Evolutionary conservation across 2,797 vertebrate genomes (phyloP).

Genomic region (Taenioides sp.): DNA sequence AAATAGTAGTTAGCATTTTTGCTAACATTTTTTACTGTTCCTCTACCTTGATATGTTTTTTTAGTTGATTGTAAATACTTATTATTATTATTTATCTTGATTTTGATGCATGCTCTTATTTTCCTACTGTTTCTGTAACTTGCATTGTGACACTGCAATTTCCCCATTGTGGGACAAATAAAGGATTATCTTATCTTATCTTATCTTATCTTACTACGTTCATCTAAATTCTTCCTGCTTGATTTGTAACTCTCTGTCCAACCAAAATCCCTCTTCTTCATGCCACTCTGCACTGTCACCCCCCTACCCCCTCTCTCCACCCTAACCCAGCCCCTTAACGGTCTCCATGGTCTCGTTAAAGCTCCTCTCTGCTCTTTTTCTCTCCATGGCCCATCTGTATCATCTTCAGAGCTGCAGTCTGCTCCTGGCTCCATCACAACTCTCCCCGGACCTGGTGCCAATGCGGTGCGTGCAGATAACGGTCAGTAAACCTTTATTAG

Average conservation of each 20-base stretch:
- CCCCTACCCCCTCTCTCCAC: not conserved
- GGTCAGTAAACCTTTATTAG: constrained; percentile 17
- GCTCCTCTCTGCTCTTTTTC: constrained; percentile 5
- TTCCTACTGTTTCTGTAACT: no score
- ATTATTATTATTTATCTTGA: no score
- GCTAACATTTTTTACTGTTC: no score
- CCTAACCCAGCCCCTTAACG: not conserved
- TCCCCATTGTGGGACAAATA: no score
- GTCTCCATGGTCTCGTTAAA: constrained; percentile 9
- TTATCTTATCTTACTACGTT: no score
- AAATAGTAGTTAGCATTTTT: no score
- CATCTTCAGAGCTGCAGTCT: not conserved
- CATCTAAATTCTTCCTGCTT: not conserved
- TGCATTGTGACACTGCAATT: no score
- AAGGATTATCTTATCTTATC: no score
- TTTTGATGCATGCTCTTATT: no score
- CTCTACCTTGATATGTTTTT: no score
- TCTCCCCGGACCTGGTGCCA: constrained; percentile 7
- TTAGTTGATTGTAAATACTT: no score
- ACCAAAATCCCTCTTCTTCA: not conserved
- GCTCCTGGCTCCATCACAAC: constrained; percentile 11
- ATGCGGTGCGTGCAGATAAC: not conserved
- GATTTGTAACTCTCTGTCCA: not conserved
- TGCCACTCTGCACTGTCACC: not conserved
- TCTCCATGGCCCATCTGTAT: not conserved